Percentiles rank a stretch among this genome's conserved stretches.
Evolutionary conservation across 2,797 vertebrate genomes (phyloP).

Genomic region (Siniperca obscura): DNA sequence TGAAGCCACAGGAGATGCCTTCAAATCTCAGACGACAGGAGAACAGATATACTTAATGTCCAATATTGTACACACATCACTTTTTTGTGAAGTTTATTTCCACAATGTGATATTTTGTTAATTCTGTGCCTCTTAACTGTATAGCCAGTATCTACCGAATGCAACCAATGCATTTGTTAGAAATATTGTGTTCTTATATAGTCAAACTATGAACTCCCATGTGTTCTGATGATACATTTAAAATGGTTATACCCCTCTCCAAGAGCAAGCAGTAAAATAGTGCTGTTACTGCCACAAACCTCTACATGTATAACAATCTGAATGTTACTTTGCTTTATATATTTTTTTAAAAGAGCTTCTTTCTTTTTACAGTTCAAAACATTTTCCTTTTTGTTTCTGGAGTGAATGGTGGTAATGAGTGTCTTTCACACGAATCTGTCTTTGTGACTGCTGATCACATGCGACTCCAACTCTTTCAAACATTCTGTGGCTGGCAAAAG

Average conservation of each 20-base stretch:
- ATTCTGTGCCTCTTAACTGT: background rate
- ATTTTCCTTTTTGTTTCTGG: conserved; percentile 37
- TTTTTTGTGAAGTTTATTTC: background rate
- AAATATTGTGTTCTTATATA: background rate
- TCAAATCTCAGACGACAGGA: background rate
- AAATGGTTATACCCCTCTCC: conserved; percentile 30
- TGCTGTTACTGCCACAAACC: background rate
- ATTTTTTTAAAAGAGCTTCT: conserved; percentile 26
- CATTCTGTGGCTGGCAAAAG: conserved; percentile 24
- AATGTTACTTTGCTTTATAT: conserved; percentile 7
- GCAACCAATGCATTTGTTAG: background rate
- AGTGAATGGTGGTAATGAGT: conserved; percentile 29
- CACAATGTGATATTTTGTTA: background rate
- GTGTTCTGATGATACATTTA: conserved; percentile 20
- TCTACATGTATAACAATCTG: background rate
- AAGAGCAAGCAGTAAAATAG: conserved; percentile 23
- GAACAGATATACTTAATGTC: background rate
- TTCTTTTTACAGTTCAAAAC: conserved; percentile 34
- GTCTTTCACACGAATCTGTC: conserved; percentile 28
- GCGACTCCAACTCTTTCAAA: conserved; percentile 36
- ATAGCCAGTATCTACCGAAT: background rate
- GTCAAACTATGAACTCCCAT: conserved; percentile 18
- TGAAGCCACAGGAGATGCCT: conserved; percentile 1
- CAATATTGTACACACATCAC: background rate
- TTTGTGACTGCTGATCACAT: conserved; percentile 42